Percentiles rank a stretch among this genome's conserved stretches.
Conservation (phyloP, 2,113 vertebrate genomes). For the Nothocercus nigrocapillus region DNA sequence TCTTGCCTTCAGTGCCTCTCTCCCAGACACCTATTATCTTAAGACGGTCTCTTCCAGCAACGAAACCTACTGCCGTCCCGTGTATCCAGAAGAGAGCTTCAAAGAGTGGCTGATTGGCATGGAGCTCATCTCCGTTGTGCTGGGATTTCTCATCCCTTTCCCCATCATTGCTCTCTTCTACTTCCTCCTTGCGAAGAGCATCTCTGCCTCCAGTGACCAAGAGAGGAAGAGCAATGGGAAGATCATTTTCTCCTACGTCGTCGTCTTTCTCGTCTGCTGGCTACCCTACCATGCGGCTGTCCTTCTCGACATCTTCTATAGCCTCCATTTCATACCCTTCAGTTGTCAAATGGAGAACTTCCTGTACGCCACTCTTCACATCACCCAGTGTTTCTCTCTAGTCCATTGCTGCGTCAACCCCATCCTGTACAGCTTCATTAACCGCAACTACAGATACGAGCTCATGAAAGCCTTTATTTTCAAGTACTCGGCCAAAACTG, state of each 20-base stretch:
- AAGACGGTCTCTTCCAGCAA: constrained; percentile 81
- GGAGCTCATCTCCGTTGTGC: constrained; percentile 85
- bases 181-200: constrained; percentile 81
- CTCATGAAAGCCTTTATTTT: constrained; percentile 95
- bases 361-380: constrained; percentile 83
- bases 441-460: constrained; percentile 88
- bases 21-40: constrained; percentile 90
- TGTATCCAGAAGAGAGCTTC: constrained; percentile 83
- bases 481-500: constrained; percentile 91
- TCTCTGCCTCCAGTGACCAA: constrained; percentile 79
- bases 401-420: constrained; percentile 92
- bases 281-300: constrained; percentile 87
- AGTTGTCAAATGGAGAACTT: constrained; percentile 88
- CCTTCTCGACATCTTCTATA: constrained; percentile 85
- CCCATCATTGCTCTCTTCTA: constrained; percentile 87
- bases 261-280: constrained; percentile 92
- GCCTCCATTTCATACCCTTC: constrained; percentile 84
- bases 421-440: constrained; percentile 89
- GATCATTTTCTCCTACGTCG: constrained; percentile 87
- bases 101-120: constrained; percentile 87
- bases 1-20: constrained; percentile 83
- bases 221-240: constrained; percentile 84
- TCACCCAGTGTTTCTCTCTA: constrained; percentile 90
- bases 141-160: constrained; percentile 90
- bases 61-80: constrained; percentile 82